A percentile compares a stretch with the other conserved stretches of the same genome.
Evolutionary conservation across 2,888 invertebrate species (phyloP).

Genomic region (Melieria crassipennis): DNA sequence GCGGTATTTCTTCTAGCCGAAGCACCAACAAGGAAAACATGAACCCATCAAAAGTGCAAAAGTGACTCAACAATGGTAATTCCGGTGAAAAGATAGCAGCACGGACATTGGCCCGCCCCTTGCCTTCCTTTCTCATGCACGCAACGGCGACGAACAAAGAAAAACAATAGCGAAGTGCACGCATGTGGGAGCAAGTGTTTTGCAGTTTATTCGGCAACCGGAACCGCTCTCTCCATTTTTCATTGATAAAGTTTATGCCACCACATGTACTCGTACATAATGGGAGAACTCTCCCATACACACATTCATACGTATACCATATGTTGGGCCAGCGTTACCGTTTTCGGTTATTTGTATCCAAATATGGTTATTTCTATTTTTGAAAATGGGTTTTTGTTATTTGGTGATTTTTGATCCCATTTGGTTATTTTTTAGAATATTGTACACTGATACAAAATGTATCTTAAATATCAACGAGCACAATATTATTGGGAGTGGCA

Average conservation of each 20-base stretch:
- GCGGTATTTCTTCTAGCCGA: not conserved
- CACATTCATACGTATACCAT: no score
- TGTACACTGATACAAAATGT: no score
- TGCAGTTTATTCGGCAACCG: constrained; percentile 10
- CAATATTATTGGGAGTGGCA: no score
- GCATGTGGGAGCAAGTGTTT: not conserved
- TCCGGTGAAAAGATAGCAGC: constrained; percentile 11
- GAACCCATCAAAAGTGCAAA: constrained; percentile 33
- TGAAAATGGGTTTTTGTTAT: no score
- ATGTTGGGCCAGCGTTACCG: no score
- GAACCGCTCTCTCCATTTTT: constrained; percentile 28
- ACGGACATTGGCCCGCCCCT: constrained; percentile 1
- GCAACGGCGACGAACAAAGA: not conserved
- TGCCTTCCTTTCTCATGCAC: constrained; percentile 7
- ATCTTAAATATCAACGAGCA: no score
- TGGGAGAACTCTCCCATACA: no score
- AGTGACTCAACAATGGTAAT: constrained; percentile 29
- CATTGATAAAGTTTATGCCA: constrained; percentile 44
- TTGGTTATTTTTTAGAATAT: no score
- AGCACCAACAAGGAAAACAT: constrained; percentile 26
- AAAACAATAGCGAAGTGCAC: not conserved
- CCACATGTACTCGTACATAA: not conserved
- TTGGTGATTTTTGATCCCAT: no score
- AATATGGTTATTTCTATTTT: no score
- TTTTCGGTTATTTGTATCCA: no score